Evolutionary conservation across 2,113 vertebrate genomes (phyloP).

Genomic region (Ardeotis arabs): DNA sequence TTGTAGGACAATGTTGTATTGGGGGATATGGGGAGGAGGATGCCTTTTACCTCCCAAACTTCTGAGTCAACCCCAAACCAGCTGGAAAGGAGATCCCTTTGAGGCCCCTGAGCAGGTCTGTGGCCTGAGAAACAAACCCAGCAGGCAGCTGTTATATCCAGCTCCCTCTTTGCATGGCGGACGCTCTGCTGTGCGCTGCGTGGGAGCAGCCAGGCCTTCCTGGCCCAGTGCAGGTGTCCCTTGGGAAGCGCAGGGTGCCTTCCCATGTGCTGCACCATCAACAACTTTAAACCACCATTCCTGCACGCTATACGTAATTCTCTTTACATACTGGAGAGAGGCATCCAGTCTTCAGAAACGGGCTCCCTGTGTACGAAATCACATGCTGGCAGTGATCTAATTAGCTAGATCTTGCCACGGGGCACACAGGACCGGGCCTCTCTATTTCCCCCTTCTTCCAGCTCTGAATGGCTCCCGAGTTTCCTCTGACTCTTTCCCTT

Average conservation of each 20-base stretch:
- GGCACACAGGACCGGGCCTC: not conserved
- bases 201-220: not conserved
- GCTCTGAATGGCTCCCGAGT: not conserved
- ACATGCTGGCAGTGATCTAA: not conserved
- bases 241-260: not conserved
- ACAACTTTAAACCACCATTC: not conserved
- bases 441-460: not conserved
- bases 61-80: not conserved
- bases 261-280: rapidly evolving
- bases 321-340: not conserved
- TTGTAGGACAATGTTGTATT: not conserved
- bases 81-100: not conserved
- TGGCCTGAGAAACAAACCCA: not conserved
- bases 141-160: not conserved
- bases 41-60: not conserved
- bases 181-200: not conserved
- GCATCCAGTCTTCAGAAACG: not conserved
- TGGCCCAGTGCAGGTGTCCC: not conserved
- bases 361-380: not conserved
- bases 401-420: not conserved
- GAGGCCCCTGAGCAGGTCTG: not conserved
- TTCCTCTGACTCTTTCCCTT: conserved; percentile 18
- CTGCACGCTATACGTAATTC: rapidly evolving
- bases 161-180: not conserved
- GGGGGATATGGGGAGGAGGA: not conserved